Percentiles rank a stretch among this genome's conserved stretches.
These are phyloP conservation scores for Podarcis raffonei DNA, from an alignment of 2,113 vertebrate species.

Conservation along the genomic window DNA sequence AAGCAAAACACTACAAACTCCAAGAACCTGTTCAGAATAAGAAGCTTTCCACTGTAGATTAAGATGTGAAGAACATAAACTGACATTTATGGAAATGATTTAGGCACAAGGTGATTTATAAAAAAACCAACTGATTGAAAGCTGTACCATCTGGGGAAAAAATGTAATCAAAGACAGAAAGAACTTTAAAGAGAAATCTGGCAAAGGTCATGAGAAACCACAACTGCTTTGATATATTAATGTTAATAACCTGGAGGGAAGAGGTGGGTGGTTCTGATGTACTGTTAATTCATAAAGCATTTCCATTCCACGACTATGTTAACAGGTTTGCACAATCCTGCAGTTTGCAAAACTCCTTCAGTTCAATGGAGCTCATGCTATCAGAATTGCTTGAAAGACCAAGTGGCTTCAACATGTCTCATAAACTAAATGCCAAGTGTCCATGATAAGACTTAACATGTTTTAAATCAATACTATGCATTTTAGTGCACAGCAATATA, in stretches of 20 bases:
- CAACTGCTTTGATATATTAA: not conserved
- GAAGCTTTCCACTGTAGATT: not conserved
- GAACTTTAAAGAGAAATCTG: not conserved
- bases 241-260: not conserved
- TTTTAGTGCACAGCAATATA: not conserved
- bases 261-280: not conserved
- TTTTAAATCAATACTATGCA: not conserved
- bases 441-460: not conserved
- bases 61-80: not conserved
- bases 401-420: too few species aligned
- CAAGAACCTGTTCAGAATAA: not conserved
- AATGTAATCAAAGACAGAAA: not conserved
- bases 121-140: not conserved
- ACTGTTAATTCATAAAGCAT: constrained; percentile 66
- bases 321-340: not conserved
- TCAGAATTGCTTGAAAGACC: not conserved
- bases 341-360: not conserved
- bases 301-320: constrained; percentile 48
- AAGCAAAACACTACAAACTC: not conserved
- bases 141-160: not conserved
- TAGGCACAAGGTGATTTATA: not conserved
- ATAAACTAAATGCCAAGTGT: too few species aligned
- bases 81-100: not conserved
- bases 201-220: not conserved
- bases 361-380: not conserved